phyloP scores from a whole-genome alignment of 2,797 vertebrate species.

The Rhinophrynus dorsalis region DNA sequence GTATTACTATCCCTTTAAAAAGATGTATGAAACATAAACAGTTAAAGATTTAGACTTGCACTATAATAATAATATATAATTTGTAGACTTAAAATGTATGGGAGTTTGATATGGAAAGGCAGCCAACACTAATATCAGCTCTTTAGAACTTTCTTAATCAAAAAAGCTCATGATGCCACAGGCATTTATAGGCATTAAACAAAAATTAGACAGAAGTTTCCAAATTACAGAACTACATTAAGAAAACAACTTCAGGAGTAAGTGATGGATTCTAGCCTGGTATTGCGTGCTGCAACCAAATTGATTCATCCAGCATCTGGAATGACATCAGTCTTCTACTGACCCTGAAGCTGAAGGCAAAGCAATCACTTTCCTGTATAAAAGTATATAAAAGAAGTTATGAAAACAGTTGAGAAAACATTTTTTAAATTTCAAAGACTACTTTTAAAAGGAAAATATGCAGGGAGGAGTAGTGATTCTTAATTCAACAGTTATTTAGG shows the following conservation, averaged over 20 bases:
- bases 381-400: background rate
- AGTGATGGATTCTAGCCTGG: conserved; percentile 16
- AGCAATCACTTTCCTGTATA: conserved; percentile 7
- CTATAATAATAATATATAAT: background rate
- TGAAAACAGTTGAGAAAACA: background rate
- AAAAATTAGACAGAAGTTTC: conserved; percentile 29
- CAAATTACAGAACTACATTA: conserved; percentile 26
- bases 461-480: too few relatives aligned
- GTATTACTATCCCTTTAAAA: background rate
- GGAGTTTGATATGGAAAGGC: background rate
- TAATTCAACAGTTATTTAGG: too few relatives aligned
- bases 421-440: background rate
- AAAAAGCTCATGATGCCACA: conserved; percentile 20
- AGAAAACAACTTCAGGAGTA: conserved; percentile 17
- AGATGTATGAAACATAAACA: background rate
- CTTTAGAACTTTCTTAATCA: conserved; percentile 23
- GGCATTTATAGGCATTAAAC: conserved; percentile 20
- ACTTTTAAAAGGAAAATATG: background rate
- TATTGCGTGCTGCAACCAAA: conserved; percentile 37
- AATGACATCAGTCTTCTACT: conserved; percentile 39
- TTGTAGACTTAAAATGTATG: background rate
- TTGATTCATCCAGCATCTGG: conserved; percentile 41
- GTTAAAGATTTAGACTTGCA: background rate
- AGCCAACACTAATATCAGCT: background rate
- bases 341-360: conserved; percentile 25